phyloP scores from a whole-genome alignment of 2,113 vertebrate genomes.

The Pimephales promelas region DNA sequence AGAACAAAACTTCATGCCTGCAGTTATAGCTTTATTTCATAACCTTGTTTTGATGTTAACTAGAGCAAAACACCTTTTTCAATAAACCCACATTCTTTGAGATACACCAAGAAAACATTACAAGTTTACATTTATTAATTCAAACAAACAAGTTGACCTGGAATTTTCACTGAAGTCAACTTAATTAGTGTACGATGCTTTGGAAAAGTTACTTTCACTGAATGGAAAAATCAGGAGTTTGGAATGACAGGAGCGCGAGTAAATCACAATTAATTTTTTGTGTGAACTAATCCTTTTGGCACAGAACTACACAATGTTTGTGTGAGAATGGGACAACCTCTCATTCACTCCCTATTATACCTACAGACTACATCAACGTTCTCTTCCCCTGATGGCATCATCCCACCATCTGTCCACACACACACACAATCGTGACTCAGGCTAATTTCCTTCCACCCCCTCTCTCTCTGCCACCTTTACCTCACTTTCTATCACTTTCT shows the following conservation, averaged over 20 bases:
- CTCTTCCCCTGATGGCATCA: constrained; percentile 13
- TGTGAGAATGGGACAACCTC: not conserved
- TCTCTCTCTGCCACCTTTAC: not conserved
- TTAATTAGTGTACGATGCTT: no score
- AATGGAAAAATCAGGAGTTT: not conserved
- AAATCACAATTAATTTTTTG: not conserved
- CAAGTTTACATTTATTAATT: no score
- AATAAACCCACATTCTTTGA: no score
- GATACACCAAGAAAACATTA: no score
- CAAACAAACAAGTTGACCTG: no score
- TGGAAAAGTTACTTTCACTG: not conserved
- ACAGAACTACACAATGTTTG: constrained; percentile 11
- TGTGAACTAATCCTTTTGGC: not conserved
- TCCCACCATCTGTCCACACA: constrained; percentile 54
- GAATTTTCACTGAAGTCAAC: no score
- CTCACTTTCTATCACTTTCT: not conserved
- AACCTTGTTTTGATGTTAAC: no score
- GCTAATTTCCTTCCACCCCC: constrained; percentile 6
- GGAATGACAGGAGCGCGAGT: not conserved
- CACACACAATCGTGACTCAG: constrained; percentile 39
- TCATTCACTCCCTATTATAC: constrained; percentile 32
- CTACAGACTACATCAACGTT: not conserved
- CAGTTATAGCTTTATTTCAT: no score
- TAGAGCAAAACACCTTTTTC: no score
- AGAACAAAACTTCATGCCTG: no score